These are phyloP conservation scores for Lepidothrix coronata DNA, from an alignment of 2,113 vertebrate genomes.

Conservation along the genomic window DNA sequence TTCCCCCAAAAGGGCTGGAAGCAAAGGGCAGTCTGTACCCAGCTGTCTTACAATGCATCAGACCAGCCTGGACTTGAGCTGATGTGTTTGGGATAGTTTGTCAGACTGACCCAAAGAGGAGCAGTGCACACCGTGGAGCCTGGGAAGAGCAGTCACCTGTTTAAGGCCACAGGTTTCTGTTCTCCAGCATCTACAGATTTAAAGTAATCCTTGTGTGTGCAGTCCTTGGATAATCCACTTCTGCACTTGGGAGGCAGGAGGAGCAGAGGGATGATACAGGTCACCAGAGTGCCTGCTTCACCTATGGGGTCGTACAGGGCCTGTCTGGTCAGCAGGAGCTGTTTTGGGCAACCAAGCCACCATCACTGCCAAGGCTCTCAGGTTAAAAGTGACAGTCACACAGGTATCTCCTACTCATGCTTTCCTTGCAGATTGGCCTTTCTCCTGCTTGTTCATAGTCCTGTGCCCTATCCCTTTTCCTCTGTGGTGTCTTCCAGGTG, in stretches of 20 bases:
- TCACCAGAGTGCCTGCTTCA: neutral
- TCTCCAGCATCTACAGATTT: neutral
- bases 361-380: neutral
- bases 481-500: neutral
- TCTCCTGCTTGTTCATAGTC: neutral
- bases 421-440: neutral
- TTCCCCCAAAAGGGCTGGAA: neutral
- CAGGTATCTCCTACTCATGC: neutral
- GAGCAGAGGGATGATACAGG: neutral
- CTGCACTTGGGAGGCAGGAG: neutral
- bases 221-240: neutral
- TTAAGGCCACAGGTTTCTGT: rapidly evolving
- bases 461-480: neutral
- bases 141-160: neutral
- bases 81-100: neutral
- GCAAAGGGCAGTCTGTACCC: neutral
- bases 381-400: neutral
- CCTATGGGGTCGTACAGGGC: neutral
- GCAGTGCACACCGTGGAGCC: neutral
- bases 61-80: neutral
- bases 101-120: neutral
- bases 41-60: neutral
- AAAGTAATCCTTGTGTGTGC: rapidly evolving
- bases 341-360: neutral
- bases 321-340: neutral